Evolutionary conservation across 2,113 vertebrate species (phyloP).

Genomic region (Leiothrix lutea): DNA sequence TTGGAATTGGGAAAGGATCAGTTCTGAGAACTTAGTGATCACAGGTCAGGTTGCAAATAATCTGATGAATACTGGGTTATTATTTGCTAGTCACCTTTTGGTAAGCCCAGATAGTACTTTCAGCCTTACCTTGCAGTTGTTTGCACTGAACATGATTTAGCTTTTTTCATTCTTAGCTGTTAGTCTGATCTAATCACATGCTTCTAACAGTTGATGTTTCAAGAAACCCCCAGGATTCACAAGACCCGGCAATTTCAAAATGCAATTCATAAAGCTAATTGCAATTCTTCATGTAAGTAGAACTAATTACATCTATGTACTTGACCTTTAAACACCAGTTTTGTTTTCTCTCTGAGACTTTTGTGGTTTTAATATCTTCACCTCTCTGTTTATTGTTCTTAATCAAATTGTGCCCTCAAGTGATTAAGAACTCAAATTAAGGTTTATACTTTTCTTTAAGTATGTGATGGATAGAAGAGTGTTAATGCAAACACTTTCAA

Average conservation of each 20-base stretch:
- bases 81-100: background rate
- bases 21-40: background rate
- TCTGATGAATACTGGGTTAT: background rate
- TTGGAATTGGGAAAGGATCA: background rate
- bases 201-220: background rate
- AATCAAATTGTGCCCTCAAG: conserved; percentile 55
- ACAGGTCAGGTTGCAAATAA: background rate
- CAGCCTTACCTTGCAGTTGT: background rate
- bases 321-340: conserved; percentile 55
- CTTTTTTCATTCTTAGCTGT: background rate
- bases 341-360: conserved; percentile 41
- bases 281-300: conserved; percentile 23
- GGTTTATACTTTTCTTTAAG: conserved; percentile 1
- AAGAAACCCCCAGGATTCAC: background rate
- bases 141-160: background rate
- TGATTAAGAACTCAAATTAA: conserved; percentile 50
- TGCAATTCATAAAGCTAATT: conserved; percentile 22
- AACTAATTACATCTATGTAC: background rate
- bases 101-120: background rate
- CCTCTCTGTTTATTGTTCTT: conserved; percentile 52
- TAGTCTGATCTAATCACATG: background rate
- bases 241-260: conserved; percentile 43
- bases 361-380: conserved; percentile 46
- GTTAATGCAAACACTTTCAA: background rate
- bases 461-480: background rate